Evolutionary conservation across 2,797 vertebrate genomes (phyloP), one percentile per base, ranked within the genome.

Genomic region (Parotocinclus haroldoi): DNA sequence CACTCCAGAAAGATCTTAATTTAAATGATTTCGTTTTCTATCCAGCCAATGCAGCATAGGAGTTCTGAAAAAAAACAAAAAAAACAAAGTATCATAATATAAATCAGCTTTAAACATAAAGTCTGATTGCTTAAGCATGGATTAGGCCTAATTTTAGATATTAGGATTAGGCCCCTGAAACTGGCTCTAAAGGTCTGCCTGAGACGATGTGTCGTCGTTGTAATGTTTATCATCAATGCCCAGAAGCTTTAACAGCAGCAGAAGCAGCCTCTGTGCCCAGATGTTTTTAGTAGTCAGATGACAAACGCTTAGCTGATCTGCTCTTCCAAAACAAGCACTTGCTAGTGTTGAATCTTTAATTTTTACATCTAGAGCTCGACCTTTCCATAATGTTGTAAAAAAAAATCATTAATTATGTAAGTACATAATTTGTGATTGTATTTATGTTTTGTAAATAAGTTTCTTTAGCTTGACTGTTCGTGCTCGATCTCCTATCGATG

Each of bases 361-460:
- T 57, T n/a, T 66, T 78, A 74, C 68, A 27, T 63, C 64, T 55
- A 12, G 68, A 72, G 57, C 60, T 72, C 77, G 45, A 14, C 36
- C 38, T 52, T 16, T 50, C 19, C 44, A 51, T 55, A 27, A 61
- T 70, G 9, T 46, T 74, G 83, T 87, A 82, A 74, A 77, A 82
- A 85, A 71, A 77, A 83, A 76, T 78, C 63, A 76, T 71, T 76
- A 74, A 73, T 64, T 68, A 60, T 65, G 49, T 69, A 59, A 66
- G 76, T 76, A 82, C 83, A 75, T 84, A 73, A 82, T 79, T 77
- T 80, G 82, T 89, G 82, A 82, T 86, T 88, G 88, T 89, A 88
- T 89, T 89, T 89, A 87, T 89, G 83, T 84, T 85, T 83, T 87
- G 87, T 90, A 89, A 80, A 90, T 90, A 81, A 81, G 82, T 86